Evolutionary conservation across 2,797 vertebrate genomes (phyloP).

Genomic region (Caiman crocodilus): DNA sequence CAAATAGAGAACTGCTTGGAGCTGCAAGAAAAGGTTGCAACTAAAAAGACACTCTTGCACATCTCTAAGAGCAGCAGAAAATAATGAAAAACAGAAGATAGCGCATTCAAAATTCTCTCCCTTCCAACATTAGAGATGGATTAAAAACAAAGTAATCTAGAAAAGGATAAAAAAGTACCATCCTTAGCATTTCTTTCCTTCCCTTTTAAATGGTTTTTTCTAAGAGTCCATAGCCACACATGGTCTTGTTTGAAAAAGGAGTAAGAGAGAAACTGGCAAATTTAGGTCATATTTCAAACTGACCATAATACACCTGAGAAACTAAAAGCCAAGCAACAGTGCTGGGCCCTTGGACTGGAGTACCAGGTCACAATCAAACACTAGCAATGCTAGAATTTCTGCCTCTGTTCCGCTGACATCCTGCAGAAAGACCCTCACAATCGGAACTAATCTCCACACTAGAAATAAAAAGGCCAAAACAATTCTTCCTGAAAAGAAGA

Average conservation of each 20-base stretch:
- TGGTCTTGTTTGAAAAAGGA: neutral
- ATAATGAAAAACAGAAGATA: neutral
- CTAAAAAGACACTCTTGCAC: neutral
- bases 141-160: neutral
- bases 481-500: neutral
- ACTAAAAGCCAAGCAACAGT: neutral
- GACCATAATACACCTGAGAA: neutral
- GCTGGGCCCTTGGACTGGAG: neutral
- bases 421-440: neutral
- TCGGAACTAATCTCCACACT: neutral
- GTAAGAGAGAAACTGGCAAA: neutral
- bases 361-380: neutral
- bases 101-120: neutral
- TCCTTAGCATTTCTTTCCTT: neutral
- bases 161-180: neutral
- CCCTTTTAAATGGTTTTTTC: neutral
- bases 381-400: neutral
- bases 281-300: neutral
- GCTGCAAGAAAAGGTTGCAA: neutral
- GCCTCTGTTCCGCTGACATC: neutral
- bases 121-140: neutral
- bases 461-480: neutral
- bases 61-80: neutral
- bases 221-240: neutral
- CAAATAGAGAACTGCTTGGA: neutral